A percentile compares a stretch with the other conserved stretches of the same genome.
phyloP scores from a whole-genome alignment of 2,888 invertebrate species.

The Sclerodermus sp. region DNA sequence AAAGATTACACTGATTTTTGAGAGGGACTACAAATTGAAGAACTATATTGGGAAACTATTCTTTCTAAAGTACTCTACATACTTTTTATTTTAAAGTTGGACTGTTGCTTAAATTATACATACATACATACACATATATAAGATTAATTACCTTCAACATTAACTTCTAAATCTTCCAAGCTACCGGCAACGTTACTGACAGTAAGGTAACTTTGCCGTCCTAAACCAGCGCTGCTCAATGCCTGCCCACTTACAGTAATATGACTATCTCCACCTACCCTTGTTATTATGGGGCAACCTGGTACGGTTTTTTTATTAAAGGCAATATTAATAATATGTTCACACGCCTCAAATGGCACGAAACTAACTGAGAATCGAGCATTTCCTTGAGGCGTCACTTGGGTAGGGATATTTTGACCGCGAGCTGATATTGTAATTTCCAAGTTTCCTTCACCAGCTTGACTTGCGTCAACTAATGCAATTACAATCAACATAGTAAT shows the following conservation, averaged over 20 bases:
- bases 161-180: slow-evolving; percentile 92
- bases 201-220: slow-evolving; percentile 54
- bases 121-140: too few relatives aligned
- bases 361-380: slow-evolving; percentile 94
- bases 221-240: slow-evolving; percentile 57
- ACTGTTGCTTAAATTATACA: too few relatives aligned
- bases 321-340: slow-evolving; percentile 94
- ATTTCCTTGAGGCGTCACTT: slow-evolving; percentile 90
- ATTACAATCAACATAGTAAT: slow-evolving; percentile 5
- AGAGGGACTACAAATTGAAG: too few relatives aligned
- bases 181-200: slow-evolving; percentile 76
- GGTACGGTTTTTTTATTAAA: slow-evolving; percentile 90
- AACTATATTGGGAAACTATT: too few relatives aligned
- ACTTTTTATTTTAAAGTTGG: too few relatives aligned
- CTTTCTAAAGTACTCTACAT: too few relatives aligned
- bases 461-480: slow-evolving; percentile 82
- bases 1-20: too few relatives aligned
- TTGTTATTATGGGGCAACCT: slow-evolving; percentile 89
- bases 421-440: slow-evolving; percentile 95
- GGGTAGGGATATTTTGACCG: slow-evolving; percentile 91
- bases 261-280: slow-evolving; percentile 67
- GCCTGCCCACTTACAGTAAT: slow-evolving; percentile 67
- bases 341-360: slow-evolving; percentile 90
- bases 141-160: slow-evolving; percentile 95
- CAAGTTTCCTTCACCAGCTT: slow-evolving; percentile 95